Evolutionary conservation across 2,797 vertebrate genomes (phyloP), one percentile per base, ranked within the genome.

Genomic region (Myotis vivesi): DNA sequence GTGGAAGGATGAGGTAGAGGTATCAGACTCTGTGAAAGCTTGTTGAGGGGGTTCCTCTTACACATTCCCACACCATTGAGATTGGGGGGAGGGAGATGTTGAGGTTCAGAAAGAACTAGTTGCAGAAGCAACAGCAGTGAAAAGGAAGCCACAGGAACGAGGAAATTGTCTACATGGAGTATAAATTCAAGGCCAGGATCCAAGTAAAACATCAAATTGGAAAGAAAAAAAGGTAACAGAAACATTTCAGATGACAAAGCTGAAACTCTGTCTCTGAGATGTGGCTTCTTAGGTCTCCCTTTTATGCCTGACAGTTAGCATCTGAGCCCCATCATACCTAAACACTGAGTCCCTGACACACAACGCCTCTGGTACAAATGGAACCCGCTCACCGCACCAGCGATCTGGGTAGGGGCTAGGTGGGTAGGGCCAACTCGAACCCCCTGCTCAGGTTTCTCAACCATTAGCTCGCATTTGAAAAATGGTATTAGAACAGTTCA

Each of bases 121-220:
- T 12, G 0, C 25, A 0, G 73, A 91, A 91, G 66, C 22, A 59
- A 59, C 36, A 80, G 33, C 71, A 28, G 8, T 30, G 87, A 87
- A 51, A 30, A 36, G 46, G 71, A 89, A 76, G 76, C 68, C 84
- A 30, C 87, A 93, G 68, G 96, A 96, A 96, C 1, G 5, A 96
- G 91, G 96, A 97, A 95, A n/a, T 28, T 1, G 30, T 92, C 51
- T 73, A 82, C 51, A 33, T 3, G 64, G 77, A 81, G 64, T 19
- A 91, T 23, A 87, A 81, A 91, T 30, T 71, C 92, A 75, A 93
- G 95, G 94, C 94, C 46, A 68, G 33, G 83, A 83, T 95, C 95
- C 95, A 97, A 96, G 91, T 11, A 94, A 95, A 97, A 97, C 77
- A 96, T 83, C 64, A 33, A 22, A 51, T 3, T 94, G 89, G 59